These are phyloP conservation scores for Eristalis arbustorum DNA, from an alignment of 2,888 invertebrate species.

Conservation along the genomic window DNA sequence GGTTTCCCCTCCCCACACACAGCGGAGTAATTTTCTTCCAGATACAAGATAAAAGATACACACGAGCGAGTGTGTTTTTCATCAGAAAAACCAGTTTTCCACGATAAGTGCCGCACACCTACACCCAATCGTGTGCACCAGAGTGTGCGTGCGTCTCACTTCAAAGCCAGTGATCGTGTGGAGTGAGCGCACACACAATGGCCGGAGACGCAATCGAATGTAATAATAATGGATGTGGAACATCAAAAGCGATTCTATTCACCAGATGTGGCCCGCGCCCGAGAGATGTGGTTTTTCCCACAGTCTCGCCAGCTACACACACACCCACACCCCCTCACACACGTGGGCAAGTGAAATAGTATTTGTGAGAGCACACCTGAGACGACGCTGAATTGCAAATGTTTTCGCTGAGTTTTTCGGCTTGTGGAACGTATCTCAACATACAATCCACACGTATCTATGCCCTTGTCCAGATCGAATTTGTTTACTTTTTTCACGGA, in stretches of 20 bases:
- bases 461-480: not conserved
- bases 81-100: conserved; percentile 61
- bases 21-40: not conserved
- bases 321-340: not conserved
- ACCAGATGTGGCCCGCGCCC: not conserved
- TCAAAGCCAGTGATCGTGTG: conserved; percentile 21
- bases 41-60: conserved; percentile 10
- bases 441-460: not conserved
- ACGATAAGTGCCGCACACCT: conserved; percentile 52
- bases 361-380: not conserved
- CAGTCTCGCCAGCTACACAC: conserved; percentile 28
- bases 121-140: conserved; percentile 15
- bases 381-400: not conserved
- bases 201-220: not conserved
- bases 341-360: not conserved
- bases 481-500: not conserved
- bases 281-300: conserved; percentile 41
- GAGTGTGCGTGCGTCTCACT: not conserved
- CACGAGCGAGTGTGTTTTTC: conserved; percentile 41
- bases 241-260: not conserved
- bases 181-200: not conserved
- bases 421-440: conserved; percentile 45
- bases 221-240: not conserved
- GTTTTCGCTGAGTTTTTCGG: conserved; percentile 44
- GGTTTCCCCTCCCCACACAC: conserved; percentile 14